Evolutionary conservation across 2,888 invertebrate species (phyloP).

Genomic region (Artemia sinica): DNA sequence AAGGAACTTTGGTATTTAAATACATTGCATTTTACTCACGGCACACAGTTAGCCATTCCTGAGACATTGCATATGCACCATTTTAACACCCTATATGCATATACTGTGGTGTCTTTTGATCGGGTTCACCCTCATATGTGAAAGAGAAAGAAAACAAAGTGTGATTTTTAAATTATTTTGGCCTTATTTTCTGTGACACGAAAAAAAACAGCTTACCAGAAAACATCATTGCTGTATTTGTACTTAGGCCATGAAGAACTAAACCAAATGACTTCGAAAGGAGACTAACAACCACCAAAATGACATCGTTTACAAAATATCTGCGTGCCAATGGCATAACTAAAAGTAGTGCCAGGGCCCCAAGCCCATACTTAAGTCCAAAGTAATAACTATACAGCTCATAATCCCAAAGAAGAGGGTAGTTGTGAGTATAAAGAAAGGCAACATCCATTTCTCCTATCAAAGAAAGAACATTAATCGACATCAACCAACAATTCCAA

Average conservation of each 20-base stretch:
- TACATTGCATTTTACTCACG: too few relatives aligned
- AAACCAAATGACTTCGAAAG: constrained; percentile 31
- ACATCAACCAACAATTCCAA: too few relatives aligned
- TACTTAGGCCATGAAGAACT: constrained; percentile 30
- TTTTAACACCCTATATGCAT: too few relatives aligned
- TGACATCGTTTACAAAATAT: constrained; percentile 28
- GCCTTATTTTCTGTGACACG: too few relatives aligned
- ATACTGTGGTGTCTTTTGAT: too few relatives aligned
- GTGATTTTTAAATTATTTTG: neutral
- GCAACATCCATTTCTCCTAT: constrained; percentile 57
- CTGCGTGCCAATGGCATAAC: constrained; percentile 28
- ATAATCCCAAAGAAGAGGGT: constrained; percentile 53
- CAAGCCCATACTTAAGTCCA: constrained; percentile 40
- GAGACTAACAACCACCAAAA: constrained; percentile 31
- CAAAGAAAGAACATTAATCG: constrained; percentile 28
- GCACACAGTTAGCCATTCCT: too few relatives aligned
- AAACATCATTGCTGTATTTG: constrained; percentile 30
- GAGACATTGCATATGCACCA: too few relatives aligned
- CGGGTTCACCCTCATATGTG: too few relatives aligned
- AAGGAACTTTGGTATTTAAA: too few relatives aligned
- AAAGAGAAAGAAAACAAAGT: neutral
- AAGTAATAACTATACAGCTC: constrained; percentile 46
- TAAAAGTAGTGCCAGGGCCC: constrained; percentile 31
- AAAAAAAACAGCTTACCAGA: constrained; percentile 28
- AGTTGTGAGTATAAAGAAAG: constrained; percentile 50